Percentiles rank a stretch among this genome's conserved stretches.
These are phyloP conservation scores for Percina caprodes DNA, from an alignment of 2,113 vertebrate genomes.

Conservation along the genomic window DNA sequence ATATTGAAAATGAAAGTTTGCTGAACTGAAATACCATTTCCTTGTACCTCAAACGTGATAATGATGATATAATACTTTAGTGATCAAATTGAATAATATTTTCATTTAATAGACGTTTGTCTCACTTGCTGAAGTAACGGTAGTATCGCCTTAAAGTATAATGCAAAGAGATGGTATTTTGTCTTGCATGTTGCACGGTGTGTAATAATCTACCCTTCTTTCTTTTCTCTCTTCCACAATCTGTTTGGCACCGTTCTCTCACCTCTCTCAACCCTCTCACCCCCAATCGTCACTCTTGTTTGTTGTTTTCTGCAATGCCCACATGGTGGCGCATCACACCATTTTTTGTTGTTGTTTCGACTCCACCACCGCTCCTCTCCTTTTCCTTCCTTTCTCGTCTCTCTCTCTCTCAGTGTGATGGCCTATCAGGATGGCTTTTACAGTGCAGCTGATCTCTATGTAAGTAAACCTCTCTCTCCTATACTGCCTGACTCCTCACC, in stretches of 20 bases:
- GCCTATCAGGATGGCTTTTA: constrained; percentile 90
- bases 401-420: constrained; percentile 85
- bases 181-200: constrained; percentile 85
- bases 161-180: constrained; percentile 82
- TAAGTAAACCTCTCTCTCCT: constrained; percentile 81
- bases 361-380: constrained; percentile 55
- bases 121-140: constrained; percentile 9
- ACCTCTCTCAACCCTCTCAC: constrained; percentile 51
- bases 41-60: constrained; percentile 58
- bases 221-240: constrained; percentile 77
- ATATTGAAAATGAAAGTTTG: constrained; percentile 58
- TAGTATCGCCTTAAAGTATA: constrained; percentile 54
- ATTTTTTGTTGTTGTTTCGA: constrained; percentile 60
- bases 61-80: not conserved
- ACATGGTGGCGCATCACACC: constrained; percentile 84
- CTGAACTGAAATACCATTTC: constrained; percentile 78
- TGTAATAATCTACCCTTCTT: constrained; percentile 84
- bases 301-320: constrained; percentile 67
- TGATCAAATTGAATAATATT: not conserved
- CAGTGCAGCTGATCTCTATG: constrained; percentile 87
- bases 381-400: constrained; percentile 45
- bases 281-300: constrained; percentile 44
- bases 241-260: constrained; percentile 66
- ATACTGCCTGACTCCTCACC: constrained; percentile 67
- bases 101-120: not conserved